Base-by-base conservation (phyloP, 2,113 vertebrate genomes). In the Myiopsitta monachus region DNA sequence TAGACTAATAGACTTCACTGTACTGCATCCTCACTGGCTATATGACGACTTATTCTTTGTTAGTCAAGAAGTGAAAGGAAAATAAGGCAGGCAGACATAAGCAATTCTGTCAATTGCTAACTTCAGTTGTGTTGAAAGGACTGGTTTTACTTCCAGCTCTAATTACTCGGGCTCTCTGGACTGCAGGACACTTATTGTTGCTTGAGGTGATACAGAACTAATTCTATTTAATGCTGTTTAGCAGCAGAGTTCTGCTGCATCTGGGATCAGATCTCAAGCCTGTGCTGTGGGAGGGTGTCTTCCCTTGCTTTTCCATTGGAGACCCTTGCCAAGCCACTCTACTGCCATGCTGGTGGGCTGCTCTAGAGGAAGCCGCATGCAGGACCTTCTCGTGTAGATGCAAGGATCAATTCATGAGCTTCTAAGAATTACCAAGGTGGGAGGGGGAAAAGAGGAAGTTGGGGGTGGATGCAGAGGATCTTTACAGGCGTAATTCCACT, bases 271-370 rank as follows among this genome's bases (percentile, higher is more conserved):
- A 70, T 62, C 46, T 76, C 57, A 59, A 66, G 72, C 14, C 4
- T 18, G 28, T 5, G 1, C 26, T 4, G 28, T 4, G 49, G 27
- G 54, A 41, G 23, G 41, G 49, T 2, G 21, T 33, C 46, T 7
- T 38, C 49, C 27, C 0, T 3, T 3, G 31, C 51, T 62, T 41
- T 4, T 62, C 57, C 22, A 36, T 36, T 59, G 57, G 57, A 59
- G 57, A 59, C 33, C 38, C 33, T 26, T 28, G 16, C 63, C 22
- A 22, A 30, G 38, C 30, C 57, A 26, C 30, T 13, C 26, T 19
- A 1, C 4, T 1, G 1, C 12, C 24, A 14, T 10, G 55, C 3
- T n/a, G 33, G 31, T 36, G n/a, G 47, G 28, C 63, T 0, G 5
- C 49, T 61, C 43, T 30, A 6, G 72, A 26, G 54, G 16, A 51